phyloP scores from a whole-genome alignment of 2,888 invertebrate genomes.

The Conus canariensis region DNA sequence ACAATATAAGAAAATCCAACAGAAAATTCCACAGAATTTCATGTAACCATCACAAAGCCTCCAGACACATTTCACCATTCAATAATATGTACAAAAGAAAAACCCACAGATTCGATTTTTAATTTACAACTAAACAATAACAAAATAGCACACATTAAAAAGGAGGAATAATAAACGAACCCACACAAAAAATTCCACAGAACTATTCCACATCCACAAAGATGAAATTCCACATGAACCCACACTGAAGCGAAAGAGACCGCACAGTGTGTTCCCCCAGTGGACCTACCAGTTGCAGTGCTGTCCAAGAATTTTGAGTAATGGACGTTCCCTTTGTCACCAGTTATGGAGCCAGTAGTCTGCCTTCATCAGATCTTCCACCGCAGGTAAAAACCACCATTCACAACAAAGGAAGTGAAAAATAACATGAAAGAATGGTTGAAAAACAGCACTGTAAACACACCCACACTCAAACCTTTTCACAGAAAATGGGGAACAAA shows the following conservation, averaged over 20 bases:
- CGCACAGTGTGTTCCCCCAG: not conserved
- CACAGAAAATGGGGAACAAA: too few relatives aligned
- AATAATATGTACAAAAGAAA: not conserved
- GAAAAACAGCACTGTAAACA: not conserved
- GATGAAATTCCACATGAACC: not conserved
- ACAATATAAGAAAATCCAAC: too few relatives aligned
- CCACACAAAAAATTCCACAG: not conserved
- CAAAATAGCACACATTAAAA: not conserved
- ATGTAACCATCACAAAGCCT: too few relatives aligned
- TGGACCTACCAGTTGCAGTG: conserved; percentile 8
- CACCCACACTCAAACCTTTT: too few relatives aligned
- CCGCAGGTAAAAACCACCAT: not conserved
- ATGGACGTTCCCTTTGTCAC: conserved; percentile 22
- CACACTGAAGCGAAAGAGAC: not conserved
- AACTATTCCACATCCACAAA: not conserved
- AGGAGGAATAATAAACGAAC: not conserved
- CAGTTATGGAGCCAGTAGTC: not conserved
- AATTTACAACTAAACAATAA: too few relatives aligned
- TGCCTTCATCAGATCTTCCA: conserved; percentile 22
- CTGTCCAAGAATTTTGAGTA: conserved; percentile 24
- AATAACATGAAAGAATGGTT: not conserved
- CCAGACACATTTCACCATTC: too few relatives aligned
- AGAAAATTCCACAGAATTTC: too few relatives aligned
- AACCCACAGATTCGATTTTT: not conserved
- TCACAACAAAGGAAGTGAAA: not conserved